Evolutionary conservation across 2,888 invertebrate species (phyloP), one percentile per base, ranked within the genome.

Genomic region (Drosophila rellima): DNA sequence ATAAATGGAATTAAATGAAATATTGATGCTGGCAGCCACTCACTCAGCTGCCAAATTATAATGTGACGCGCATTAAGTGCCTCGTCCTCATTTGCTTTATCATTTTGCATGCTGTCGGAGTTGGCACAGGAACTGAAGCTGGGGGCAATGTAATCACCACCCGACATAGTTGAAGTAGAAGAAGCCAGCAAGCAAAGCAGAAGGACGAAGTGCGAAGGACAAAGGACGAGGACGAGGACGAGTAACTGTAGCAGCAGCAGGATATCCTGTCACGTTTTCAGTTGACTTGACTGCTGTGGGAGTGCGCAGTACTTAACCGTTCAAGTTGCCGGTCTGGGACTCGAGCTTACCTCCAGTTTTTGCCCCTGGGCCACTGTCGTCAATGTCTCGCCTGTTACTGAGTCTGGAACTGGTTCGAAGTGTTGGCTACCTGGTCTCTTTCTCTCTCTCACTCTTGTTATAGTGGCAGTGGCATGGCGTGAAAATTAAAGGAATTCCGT

Each of bases 231-330:
- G n/a, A n/a, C n/a, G n/a, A 51, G 17, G 10, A 35, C 39, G 40
- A 50, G 31, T 26, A 35, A 8, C 18, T 29, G 51, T 26, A 47
- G 48, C 63, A 70, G 59, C 60, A 70, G 78, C 84, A 84, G 83
- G 83, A 84, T 84, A 87, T 84, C 83, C 83, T 84, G 83, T 84
- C 83, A 87, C 83, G 83, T 84, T 84, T 87, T 87, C 87, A 87
- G 83, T 87, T 87, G 83, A 84, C 83, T 84, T 84, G 83, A 87
- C 83, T 87, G 87, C 62, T 67, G 78, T 69, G 68, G 60, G 70
- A 78, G 81, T 66, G 68, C 65, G 56, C 45, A 83, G 88, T 88
- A 86, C 85, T 85, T 85, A 85, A 85, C 85, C 85, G 85, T 85
- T 85, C 88, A 85, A 85, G 85, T 86, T 88, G 83, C 74, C 74